phyloP scores from a whole-genome alignment of 2,888 invertebrate species.

The Rhagonycha fulva region DNA sequence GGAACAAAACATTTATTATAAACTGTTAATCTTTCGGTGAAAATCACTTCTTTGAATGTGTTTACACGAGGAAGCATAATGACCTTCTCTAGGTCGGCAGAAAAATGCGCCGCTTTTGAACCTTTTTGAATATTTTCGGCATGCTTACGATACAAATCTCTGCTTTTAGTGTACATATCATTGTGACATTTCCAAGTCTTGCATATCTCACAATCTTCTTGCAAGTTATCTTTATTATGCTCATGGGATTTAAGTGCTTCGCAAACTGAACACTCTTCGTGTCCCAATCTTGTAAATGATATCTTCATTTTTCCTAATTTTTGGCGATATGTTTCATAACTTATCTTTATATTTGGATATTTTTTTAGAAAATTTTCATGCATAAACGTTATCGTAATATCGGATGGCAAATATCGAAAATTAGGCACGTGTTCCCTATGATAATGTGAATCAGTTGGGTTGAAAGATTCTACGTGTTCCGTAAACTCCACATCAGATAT shows the following conservation, averaged over 20 bases:
- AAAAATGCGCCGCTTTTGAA: background rate
- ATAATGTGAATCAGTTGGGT: background rate
- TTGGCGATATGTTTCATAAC: no score
- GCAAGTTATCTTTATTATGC: no score
- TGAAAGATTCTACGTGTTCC: background rate
- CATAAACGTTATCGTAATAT: no score
- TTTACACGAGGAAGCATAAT: background rate
- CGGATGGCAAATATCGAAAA: background rate
- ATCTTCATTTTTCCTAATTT: no score
- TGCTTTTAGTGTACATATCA: background rate
- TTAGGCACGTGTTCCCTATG: background rate
- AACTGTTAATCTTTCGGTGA: background rate
- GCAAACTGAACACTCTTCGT: no score
- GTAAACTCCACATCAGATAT: slow-evolving; percentile 8
- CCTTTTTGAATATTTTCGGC: background rate
- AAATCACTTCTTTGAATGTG: background rate
- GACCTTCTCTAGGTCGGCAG: background rate
- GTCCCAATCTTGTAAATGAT: no score
- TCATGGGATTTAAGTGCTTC: no score
- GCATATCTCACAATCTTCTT: no score
- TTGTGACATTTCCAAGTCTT: no score
- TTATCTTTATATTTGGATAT: no score
- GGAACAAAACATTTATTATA: background rate
- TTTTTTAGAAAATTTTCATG: no score
- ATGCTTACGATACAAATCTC: background rate